These are phyloP conservation scores for Branchipolynoe longqiensis DNA, from an alignment of 2,888 invertebrate species.

Conservation along the genomic window DNA sequence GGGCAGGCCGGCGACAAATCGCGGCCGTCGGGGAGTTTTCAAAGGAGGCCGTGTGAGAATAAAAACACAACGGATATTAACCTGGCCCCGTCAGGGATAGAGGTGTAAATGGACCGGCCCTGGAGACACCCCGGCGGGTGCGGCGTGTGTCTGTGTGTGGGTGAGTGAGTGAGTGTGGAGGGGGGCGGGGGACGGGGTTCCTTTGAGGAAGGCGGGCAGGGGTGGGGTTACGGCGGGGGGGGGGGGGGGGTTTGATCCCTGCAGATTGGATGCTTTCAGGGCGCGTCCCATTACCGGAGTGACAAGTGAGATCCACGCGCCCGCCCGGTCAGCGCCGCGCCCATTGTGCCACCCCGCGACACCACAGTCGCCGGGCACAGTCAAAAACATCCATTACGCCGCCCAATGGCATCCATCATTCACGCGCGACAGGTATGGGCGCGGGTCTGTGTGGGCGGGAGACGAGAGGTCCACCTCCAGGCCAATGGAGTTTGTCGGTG, in stretches of 20 bases:
- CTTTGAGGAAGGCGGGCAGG: too few relatives aligned
- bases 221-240: too few relatives aligned
- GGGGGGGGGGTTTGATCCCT: conserved; percentile 50
- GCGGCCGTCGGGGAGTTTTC: not conserved
- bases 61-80: conserved; percentile 57
- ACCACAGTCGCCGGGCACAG: not conserved
- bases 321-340: conserved; percentile 21
- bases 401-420: conserved; percentile 44
- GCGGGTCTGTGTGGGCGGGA: too few relatives aligned
- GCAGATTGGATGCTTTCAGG: conserved; percentile 45
- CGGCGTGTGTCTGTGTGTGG: too few relatives aligned
- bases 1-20: conserved; percentile 37
- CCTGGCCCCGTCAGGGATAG: conserved; percentile 19
- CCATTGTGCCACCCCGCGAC: not conserved
- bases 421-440: conserved; percentile 39
- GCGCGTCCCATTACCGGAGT: conserved; percentile 38
- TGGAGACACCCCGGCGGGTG: conserved; percentile 3
- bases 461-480: too few relatives aligned
- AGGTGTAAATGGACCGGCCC: conserved; percentile 32
- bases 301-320: conserved; percentile 46
- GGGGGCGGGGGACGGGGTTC: conserved; percentile 39
- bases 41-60: conserved; percentile 12
- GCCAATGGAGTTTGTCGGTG: conserved; percentile 28
- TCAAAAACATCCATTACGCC: conserved; percentile 53
- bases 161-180: too few relatives aligned